Evolutionary conservation across 1,140 invertebrate genomes (phyloP).

Genomic region (Euborellia annulipes): DNA sequence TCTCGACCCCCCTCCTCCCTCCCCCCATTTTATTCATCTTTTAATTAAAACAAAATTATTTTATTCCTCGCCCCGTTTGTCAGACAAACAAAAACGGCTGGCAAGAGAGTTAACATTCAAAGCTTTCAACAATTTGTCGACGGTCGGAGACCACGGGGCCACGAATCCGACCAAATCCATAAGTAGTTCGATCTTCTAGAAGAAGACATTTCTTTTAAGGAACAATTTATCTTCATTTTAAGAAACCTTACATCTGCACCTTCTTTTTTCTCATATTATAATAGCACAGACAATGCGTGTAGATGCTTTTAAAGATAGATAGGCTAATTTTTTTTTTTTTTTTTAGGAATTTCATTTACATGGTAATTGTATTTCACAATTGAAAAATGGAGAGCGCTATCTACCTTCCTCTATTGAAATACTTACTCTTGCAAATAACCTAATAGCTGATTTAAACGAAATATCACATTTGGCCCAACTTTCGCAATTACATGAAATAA

Average conservation of each 20-base stretch:
- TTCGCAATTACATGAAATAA: slow-evolving; percentile 57
- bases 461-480: slow-evolving; percentile 64
- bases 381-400: slow-evolving; percentile 66
- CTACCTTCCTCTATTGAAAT: slow-evolving; percentile 56
- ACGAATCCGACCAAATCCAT: too few relatives aligned
- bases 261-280: slow-evolving; percentile 9
- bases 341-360: slow-evolving; percentile 70
- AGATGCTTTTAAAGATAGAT: not conserved
- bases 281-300: slow-evolving; percentile 8
- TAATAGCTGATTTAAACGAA: slow-evolving; percentile 73
- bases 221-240: slow-evolving; percentile 3
- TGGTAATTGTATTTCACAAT: slow-evolving; percentile 66
- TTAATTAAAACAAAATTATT: too few relatives aligned
- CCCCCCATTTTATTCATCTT: too few relatives aligned
- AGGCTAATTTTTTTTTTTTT: slow-evolving; percentile 11
- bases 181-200: too few relatives aligned
- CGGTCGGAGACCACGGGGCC: too few relatives aligned
- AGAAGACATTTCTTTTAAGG: not conserved
- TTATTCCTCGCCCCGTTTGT: too few relatives aligned
- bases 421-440: slow-evolving; percentile 70
- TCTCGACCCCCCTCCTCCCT: too few relatives aligned
- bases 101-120: too few relatives aligned
- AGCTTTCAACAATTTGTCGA: too few relatives aligned
- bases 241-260: slow-evolving; percentile 4
- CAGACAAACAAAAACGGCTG: too few relatives aligned